These are phyloP conservation scores for Harpalus rufipes DNA, from an alignment of 2,888 invertebrate species.

Conservation along the genomic window DNA sequence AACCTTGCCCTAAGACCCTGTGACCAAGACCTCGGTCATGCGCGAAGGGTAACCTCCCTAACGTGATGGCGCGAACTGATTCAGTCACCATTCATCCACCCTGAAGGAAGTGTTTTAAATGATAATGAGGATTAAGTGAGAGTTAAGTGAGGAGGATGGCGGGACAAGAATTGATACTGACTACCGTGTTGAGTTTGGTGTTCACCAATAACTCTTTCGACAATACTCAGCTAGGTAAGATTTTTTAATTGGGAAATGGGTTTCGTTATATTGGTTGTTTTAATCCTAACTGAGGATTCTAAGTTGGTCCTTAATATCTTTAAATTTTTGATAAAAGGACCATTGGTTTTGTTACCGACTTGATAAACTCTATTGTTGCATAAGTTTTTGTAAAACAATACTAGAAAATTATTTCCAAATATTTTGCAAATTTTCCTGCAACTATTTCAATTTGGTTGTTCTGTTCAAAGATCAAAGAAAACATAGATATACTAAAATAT, in stretches of 20 bases:
- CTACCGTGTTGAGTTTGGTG: slow-evolving; percentile 54
- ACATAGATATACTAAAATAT: too few species aligned
- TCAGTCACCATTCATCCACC: slow-evolving; percentile 51
- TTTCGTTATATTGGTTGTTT: too few species aligned
- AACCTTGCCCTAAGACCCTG: slow-evolving; percentile 9
- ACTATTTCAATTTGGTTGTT: too few species aligned
- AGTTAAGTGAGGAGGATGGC: slow-evolving; percentile 42
- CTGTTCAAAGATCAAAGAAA: too few species aligned
- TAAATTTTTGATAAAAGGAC: too few species aligned
- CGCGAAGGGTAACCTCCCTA: not conserved
- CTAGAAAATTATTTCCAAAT: too few species aligned
- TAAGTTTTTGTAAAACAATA: too few species aligned
- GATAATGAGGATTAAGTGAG: not conserved
- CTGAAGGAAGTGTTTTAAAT: slow-evolving; percentile 6
- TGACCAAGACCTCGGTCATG: slow-evolving; percentile 52
- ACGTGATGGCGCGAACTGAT: slow-evolving; percentile 21
- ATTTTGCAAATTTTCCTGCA: too few species aligned
- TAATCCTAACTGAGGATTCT: too few species aligned
- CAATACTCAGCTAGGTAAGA: slow-evolving; percentile 45
- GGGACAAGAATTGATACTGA: slow-evolving; percentile 55
- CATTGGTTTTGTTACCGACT: too few species aligned
- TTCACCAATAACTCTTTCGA: slow-evolving; percentile 41
- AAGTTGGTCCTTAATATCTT: too few species aligned
- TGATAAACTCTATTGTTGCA: too few species aligned
- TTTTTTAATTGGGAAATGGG: not conserved